Base-by-base conservation (phyloP, 35 echinoderm and acorn worm species). In the Anneissia japonica region DNA sequence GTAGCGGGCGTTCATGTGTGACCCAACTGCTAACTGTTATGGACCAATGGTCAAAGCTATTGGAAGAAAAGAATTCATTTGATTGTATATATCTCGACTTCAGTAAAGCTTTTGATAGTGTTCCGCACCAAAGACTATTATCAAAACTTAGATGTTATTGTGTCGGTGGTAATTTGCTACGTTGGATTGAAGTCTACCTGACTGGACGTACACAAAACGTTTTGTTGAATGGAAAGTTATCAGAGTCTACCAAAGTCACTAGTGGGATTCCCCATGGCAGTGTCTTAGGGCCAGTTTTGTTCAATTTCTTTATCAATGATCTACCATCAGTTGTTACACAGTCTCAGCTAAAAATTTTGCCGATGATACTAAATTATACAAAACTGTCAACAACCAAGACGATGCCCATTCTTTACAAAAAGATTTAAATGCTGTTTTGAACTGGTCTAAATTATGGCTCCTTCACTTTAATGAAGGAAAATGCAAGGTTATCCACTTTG, bases 201-300 rank as follows among this genome's bases (percentile, higher is more conserved):
- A 41, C 38, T 36, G 56, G 56, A 28, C 21, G 80, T 31, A 31
- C 46, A 38, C 87, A 89, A 30, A 16, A 73, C 19, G 80, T 89
- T 21, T 36, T 31, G 17, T 32, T 82, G 1, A 38, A 73, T 30
- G 79, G 45, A 30, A 37, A 36, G 4, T 37, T 72, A 35, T 82
- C 79, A 38, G 5, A 33, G 28, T 13, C 32, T 37, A 12, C 21
- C 72, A 1, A 46, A 23, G 40, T 89, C 32, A 79, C 74, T 14
- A 87, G 85, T 80, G 85, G 85, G 33, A 45, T 86, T 26, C 85
- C 85, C 14, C 85, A 86, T 41, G 85, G 85, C 35, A 36, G 30
- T 40, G 85, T 88, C 6, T 40, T 81, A 19, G 77, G 87, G 14
- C 78, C 77, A 32, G n/a, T 64, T 34, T 34, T 73, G 30, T 72